Evolutionary conservation across 1,140 invertebrate species (phyloP).

Genomic region (Pseudomyrmex pallidus): DNA sequence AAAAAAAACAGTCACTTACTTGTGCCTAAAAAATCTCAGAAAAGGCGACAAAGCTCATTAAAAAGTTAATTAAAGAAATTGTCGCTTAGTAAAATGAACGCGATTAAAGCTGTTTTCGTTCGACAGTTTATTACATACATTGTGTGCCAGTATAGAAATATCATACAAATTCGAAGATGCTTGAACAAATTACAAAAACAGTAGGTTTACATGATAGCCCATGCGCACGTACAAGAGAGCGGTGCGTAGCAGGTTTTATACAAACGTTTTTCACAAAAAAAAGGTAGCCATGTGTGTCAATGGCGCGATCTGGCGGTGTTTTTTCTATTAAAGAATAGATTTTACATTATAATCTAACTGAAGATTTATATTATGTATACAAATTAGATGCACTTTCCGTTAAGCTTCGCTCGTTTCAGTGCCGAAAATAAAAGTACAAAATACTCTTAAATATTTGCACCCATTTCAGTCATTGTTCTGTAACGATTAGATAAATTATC

Average conservation of each 20-base stretch:
- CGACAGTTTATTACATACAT: conserved; percentile 81
- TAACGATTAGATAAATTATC: not conserved
- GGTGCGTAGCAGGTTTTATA: conserved; percentile 65
- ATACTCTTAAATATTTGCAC: not conserved
- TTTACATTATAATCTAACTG: conserved; percentile 57
- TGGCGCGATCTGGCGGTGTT: conserved; percentile 28
- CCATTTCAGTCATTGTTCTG: not conserved
- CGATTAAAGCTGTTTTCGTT: conserved; percentile 63
- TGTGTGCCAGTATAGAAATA: conserved; percentile 83
- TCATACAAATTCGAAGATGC: conserved; percentile 81
- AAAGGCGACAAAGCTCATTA: no score
- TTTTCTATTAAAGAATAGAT: conserved; percentile 37
- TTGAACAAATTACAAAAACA: conserved; percentile 74
- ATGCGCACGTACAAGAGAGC: conserved; percentile 68
- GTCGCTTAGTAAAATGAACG: not conserved
- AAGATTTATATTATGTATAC: conserved; percentile 73
- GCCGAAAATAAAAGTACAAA: conserved; percentile 63
- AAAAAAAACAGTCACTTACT: no score
- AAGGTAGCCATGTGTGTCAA: conserved; percentile 16
- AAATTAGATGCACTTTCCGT: conserved; percentile 70
- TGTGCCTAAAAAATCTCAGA: no score
- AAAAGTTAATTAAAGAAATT: no score
- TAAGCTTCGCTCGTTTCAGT: conserved; percentile 75
- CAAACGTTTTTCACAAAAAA: conserved; percentile 58
- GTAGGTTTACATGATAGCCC: conserved; percentile 58